Base-by-base conservation (phyloP, 2,113 vertebrate species). In the Todiramphus saurophagus region DNA sequence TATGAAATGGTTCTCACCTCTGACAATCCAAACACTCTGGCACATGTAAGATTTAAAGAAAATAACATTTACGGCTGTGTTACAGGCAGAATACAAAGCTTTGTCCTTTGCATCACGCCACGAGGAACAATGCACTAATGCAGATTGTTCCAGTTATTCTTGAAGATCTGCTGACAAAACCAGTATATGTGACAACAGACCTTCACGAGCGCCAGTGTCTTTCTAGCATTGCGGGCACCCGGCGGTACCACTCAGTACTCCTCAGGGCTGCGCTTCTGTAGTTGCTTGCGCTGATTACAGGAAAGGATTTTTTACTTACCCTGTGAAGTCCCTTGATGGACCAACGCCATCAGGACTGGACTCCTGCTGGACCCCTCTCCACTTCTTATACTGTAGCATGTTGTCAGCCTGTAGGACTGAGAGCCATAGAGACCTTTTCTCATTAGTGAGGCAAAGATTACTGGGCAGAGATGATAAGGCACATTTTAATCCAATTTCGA, bases 21-120 rank as follows among this genome's bases (percentile, higher is more conserved):
- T 25, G 35, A 87, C 31, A 60, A 70, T 10, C 62, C 60, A 62
- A 51, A 68, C 8, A 4, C 27, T 62, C 66, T 10, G 18, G 39
- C 10, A 77, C 37, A 33, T 27, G 55, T 10, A 10, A 4, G 3
- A 75, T 14, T 24, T 62, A 48, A 30, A 51, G 55, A 63, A 76
- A 66, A 30, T 19, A 30, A 58, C 0, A 1, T 25, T 60, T 55
- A 55, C 64, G 58, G 30, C 27, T 0, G 0, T 0, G 0, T 41
- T 66, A 59, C 4, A 51, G 0, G 5, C 37, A 19, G 33, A 77
- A 46, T 20, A 35, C 24, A 35, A 70, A 77, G 28, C 28, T 59
- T 28, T 59, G 19, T 28, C 24, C 51, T 66, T 72, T 0, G 3
- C 2, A 11, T 30, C 72, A 72, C 58, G 66, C 44, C 39, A 35